Percentiles rank a stretch among this genome's conserved stretches.
Conservation (phyloP, 2,888 invertebrate species). For the Mythimna impura region DNA sequence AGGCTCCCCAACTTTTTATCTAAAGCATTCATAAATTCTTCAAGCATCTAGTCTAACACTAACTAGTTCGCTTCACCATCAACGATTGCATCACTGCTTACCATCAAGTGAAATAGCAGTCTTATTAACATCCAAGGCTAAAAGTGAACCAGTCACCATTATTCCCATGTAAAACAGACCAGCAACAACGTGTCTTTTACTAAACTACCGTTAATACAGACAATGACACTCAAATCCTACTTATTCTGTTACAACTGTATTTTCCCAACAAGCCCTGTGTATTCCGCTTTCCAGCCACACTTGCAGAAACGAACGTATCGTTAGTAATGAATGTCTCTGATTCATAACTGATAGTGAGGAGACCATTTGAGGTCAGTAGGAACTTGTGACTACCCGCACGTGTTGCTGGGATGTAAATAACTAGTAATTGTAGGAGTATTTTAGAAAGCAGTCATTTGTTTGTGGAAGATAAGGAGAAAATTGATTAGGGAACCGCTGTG, state of each 20-base stretch:
- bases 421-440: constrained; percentile 15
- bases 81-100: no score
- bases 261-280: constrained; percentile 39
- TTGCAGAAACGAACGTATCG: constrained; percentile 39
- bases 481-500: background rate
- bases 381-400: constrained; percentile 21
- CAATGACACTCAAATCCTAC: constrained; percentile 50
- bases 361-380: constrained; percentile 47
- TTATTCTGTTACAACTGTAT: constrained; percentile 40
- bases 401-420: constrained; percentile 14
- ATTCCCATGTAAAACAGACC: constrained; percentile 1
- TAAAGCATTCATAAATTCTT: background rate
- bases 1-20: background rate
- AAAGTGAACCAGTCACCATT: background rate
- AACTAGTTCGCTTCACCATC: no score
- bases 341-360: constrained; percentile 52
- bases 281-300: constrained; percentile 51
- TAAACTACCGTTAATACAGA: constrained; percentile 34
- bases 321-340: constrained; percentile 50
- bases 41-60: background rate
- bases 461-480: background rate
- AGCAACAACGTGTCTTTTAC: constrained; percentile 11
- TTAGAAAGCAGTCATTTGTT: constrained; percentile 6
- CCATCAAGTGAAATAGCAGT: no score
- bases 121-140: background rate